phyloP scores from a whole-genome alignment of 1,140 invertebrate genomes.

The Tenebrio molitor region DNA sequence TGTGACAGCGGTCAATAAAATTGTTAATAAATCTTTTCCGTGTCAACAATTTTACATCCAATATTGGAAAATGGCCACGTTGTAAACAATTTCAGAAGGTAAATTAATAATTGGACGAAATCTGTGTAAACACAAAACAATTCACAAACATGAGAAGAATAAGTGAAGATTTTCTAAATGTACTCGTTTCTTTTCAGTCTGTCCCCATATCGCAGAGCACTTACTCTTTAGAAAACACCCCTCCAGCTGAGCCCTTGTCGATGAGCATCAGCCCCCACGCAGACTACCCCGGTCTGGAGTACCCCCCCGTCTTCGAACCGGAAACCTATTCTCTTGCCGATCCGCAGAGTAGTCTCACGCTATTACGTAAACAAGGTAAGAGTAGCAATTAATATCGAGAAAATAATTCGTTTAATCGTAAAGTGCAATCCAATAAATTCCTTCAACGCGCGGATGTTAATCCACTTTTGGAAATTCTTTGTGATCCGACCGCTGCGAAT shows the following conservation, averaged over 20 bases:
- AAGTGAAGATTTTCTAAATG: too few relatives aligned
- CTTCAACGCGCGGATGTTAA: background rate
- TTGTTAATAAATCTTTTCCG: too few relatives aligned
- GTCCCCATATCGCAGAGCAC: constrained; percentile 49
- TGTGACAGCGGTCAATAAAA: too few relatives aligned
- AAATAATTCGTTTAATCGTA: background rate
- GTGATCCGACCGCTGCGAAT: background rate
- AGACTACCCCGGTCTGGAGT: constrained; percentile 83
- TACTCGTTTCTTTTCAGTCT: constrained; percentile 46
- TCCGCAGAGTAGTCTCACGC: constrained; percentile 67
- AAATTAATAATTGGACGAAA: too few relatives aligned
- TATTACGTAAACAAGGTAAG: constrained; percentile 65
- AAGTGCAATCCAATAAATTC: constrained; percentile 4
- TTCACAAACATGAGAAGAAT: too few relatives aligned
- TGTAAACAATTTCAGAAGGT: too few relatives aligned
- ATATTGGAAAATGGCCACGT: too few relatives aligned
- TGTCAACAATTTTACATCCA: too few relatives aligned
- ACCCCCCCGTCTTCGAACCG: constrained; percentile 85
- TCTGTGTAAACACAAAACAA: too few relatives aligned
- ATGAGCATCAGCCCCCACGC: constrained; percentile 65
- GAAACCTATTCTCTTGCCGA: constrained; percentile 82
- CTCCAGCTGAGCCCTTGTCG: constrained; percentile 52
- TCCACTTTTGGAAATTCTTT: background rate
- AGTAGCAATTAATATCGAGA: constrained; percentile 33
- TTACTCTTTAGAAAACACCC: constrained; percentile 58